Base-by-base conservation (phyloP, 2,113 vertebrate genomes). In the Nansenia antarctica region DNA sequence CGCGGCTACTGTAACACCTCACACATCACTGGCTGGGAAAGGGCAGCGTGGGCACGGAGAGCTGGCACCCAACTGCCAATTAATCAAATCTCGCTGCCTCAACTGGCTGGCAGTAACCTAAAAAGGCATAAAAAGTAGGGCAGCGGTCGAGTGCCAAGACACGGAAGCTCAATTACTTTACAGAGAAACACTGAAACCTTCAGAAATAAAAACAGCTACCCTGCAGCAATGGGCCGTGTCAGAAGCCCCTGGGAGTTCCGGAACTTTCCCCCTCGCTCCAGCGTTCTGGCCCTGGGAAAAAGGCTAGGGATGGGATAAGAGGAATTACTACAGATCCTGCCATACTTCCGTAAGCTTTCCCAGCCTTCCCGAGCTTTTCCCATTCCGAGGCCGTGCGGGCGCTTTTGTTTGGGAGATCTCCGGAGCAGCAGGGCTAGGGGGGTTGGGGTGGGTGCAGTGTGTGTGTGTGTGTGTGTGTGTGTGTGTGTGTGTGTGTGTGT, bases 21-120 rank as follows among this genome's bases (percentile, higher is more conserved):
- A 39, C 52, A 27, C 64, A 58, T 77, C 22, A 32, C 32, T 63
- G 45, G 64, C 76, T 58, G 66, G 68, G 60, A 30, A 47, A 34
- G 2, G 30, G 14, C 49, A 35, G 35, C 45, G 39, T 55, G 55
- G 63, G 35, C 45, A 67, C 59, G n/a, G n/a, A 76, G 70, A 9
- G 72, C 18, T 65, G 32, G 45, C 35, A 29, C 37, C 74, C 39
- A 85, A 1, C 60, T 82, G 83, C 73, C 22, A 87, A 84, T 81
- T 73, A 74, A 69, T 42, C 80, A 84, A 80, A 62, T 74, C 59
- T 71, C 69, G 78, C 77, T 70, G 65, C 37, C 24, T 63, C 53
- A n/a, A 53, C 64, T 62, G 30, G 3, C 34, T n/a, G 27, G 18
- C 27, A 30, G 18, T 29, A 59, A 12, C 26, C 37, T 70, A 49